Base-by-base conservation (phyloP, 2,888 invertebrate genomes). In the Agrilus mali region DNA sequence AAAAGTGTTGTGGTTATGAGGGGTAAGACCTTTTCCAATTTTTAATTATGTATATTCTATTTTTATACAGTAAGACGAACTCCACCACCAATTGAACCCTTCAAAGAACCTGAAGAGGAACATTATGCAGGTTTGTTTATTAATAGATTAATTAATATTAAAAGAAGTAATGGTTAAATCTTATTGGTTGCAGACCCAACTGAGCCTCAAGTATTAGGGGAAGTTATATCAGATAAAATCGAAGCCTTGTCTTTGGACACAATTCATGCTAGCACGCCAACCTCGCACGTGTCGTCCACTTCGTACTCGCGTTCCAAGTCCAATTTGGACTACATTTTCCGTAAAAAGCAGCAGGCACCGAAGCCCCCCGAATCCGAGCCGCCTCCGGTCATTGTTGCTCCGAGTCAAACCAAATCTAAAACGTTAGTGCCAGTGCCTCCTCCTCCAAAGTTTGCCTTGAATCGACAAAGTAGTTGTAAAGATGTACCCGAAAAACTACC, bases 1-100 rank as follows among this genome's bases (percentile, higher is more conserved):
- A n/a, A n/a, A n/a, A n/a, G n/a, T n/a, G n/a, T n/a, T n/a, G n/a
- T n/a, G n/a, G n/a, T n/a, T n/a, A n/a, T n/a, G n/a, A n/a, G n/a
- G n/a, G n/a, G n/a, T n/a, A n/a, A n/a, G n/a, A n/a, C n/a, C n/a
- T n/a, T n/a, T n/a, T n/a, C n/a, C n/a, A n/a, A n/a, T n/a, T 16
- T 10, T 38, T 16, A 33, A 20, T 15, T 38, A 43, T 17, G 35
- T 42, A 35, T 59, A 61, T 63, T 64, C 59, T 63, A 66, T n/a
- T n/a, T 59, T 64, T 65, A 74, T 74, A 56, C 70, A 80, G 79
- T 80, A 60, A 68, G 67, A 60, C 71, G 79, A 56, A 79, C 80
- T 48, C 78, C 78, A 52, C 75, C 71, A 38, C 67, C 70, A 50
- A 63, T 59, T 17, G 71, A 73, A 60, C 68, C 70, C 53, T 73